Evolutionary conservation across 2,888 invertebrate genomes (phyloP).

Genomic region (Drosophila mayaguana): DNA sequence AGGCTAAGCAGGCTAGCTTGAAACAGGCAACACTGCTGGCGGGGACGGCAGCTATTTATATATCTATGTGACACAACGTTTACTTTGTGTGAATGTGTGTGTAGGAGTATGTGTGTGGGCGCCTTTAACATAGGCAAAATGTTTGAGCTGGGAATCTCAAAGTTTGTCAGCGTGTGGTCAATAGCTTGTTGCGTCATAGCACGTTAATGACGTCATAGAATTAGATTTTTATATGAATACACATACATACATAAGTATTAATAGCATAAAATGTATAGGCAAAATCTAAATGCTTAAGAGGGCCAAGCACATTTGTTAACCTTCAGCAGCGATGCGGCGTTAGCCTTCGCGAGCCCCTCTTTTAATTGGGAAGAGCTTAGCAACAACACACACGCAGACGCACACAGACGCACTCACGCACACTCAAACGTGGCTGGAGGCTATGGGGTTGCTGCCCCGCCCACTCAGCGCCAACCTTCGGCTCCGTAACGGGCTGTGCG

Average conservation of each 20-base stretch:
- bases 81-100: not conserved
- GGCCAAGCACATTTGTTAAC: constrained; percentile 59
- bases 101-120: constrained; percentile 24
- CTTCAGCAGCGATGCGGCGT: constrained; percentile 38
- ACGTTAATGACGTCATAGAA: constrained; percentile 56
- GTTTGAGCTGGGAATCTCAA: not conserved
- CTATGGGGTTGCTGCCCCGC: constrained; percentile 40
- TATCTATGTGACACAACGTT: not conserved
- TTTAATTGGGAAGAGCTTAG: constrained; percentile 39
- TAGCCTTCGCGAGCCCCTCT: constrained; percentile 58
- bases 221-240: not conserved
- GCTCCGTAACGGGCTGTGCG: constrained; percentile 51
- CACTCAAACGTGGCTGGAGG: constrained; percentile 27
- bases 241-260: not conserved
- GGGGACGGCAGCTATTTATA: constrained; percentile 40
- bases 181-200: constrained; percentile 33
- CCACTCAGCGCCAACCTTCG: constrained; percentile 60
- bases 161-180: constrained; percentile 5
- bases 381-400: constrained; percentile 18
- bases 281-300: constrained; percentile 35
- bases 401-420: constrained; percentile 4
- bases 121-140: constrained; percentile 18
- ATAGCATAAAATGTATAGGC: constrained; percentile 27
- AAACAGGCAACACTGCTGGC: too few species aligned
- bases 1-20: too few species aligned